Evolutionary conservation across 2,113 vertebrate species (phyloP), one percentile per base, ranked within the genome.

Genomic region (Alosa alosa): DNA sequence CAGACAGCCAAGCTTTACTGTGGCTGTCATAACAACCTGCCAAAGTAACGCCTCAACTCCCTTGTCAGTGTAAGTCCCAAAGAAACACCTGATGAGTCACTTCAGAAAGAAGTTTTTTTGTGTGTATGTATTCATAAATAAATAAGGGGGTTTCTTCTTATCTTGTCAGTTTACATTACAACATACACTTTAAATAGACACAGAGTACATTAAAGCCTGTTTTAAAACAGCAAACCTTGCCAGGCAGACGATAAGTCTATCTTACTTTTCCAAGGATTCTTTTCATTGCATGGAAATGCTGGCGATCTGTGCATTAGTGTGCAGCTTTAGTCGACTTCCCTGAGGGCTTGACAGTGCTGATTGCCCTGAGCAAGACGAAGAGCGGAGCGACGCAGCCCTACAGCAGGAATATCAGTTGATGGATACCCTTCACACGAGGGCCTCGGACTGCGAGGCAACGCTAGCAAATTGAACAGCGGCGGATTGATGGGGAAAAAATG

Each of bases 401-500:
- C 83, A 87, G 90, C 88, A 87, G 88, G 86, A 91, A 91, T 86
- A 91, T 90, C 91, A 92, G 93, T 92, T 89, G 87, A 93, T 87
- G 91, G 89, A 91, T 86, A 87, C 90, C 90, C 91, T 94, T 90
- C 88, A 92, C 90, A 92, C 86, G 85, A 92, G 88, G 83, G 88
- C 90, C 87, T 90, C 89, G 90, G 86, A 86, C 90, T 88, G 91
- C 88, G 10, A 72, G 87, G 89, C 82, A 84, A 84, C 83, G 85
- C 89, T 82, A 15, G 88, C 89, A 88, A 88, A 89, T 50, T 86
- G 90, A 72, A 36, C 57, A 90, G 89, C 83, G 78, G 47, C 90
- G 91, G 91, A 93, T 93, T 94, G 91, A 92, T 92, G 86, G 88
- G 89, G 89, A 90, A 93, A 92, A 92, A 94, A 93, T 89, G 88